Evolutionary conservation across 2,888 invertebrate genomes (phyloP), one percentile per base, ranked within the genome.

Genomic region (Agriotes lineatus): DNA sequence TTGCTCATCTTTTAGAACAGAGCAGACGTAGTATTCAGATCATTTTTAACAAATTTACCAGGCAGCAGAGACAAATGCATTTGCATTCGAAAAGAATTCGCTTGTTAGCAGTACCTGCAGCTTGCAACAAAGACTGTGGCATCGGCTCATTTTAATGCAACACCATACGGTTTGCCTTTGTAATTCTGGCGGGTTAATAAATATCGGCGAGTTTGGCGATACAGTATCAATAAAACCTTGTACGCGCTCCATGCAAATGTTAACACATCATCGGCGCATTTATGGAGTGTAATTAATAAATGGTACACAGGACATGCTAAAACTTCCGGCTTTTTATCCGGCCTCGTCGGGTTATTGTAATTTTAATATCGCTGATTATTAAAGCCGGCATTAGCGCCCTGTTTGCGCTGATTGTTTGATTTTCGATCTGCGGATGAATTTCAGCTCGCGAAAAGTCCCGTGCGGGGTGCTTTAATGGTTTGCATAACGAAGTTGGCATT

Each of bases 181-280:
- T 30, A n/a, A 33, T 33, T 18, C 3, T 18, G 52, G n/a, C 22
- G 14, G 39, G 10, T n/a, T 19, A 56, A 56, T 56, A 56, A 56
- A 56, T 56, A 56, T 56, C 9, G 3, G 37, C 7, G 52, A 33
- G 1, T 9, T 18, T 35, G 2, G 2, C 33, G 16, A 30, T 19
- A 35, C 56, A 56, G 20, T 56, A 39, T 39, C 56, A 22, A 2
- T 22, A 56, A 56, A 39, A n/a, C 30, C 19, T 56, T 56, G 19
- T 37, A 39, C 39, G n/a, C 14, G 56, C 7, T 39, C 7, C 16
- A 56, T 56, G 56, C 25, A 56, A 56, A 56, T 56, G 39, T 39
- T 39, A 56, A 56, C 56, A 56, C 56, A 39, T 56, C 56, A 39
- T 56, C 25, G 25, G 56, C 56, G 14, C 56, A 37, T 56, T 56